Evolutionary conservation across 2,113 vertebrate species (phyloP), one percentile per base, ranked within the genome.

Genomic region (Scatophagus argus): DNA sequence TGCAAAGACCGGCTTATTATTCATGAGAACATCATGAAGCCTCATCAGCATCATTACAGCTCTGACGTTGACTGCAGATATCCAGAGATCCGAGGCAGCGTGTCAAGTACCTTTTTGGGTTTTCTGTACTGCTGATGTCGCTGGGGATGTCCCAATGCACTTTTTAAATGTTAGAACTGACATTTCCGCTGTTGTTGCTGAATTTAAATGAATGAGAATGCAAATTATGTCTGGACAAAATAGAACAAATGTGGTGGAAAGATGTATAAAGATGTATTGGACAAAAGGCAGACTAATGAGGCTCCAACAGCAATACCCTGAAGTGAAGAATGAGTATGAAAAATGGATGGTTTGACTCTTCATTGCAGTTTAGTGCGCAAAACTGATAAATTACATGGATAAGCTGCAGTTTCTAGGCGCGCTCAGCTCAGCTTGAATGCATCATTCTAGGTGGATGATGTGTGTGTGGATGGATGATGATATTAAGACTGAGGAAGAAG

Each of bases 371-470:
- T 31, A 79, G 54, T 31, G 41, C 39, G 60, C n/a, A 72, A 32
- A 38, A 59, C 41, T 72, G 79, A 79, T 82, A 29, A 74, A 85
- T 82, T 13, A 60, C 31, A 74, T 13, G 55, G 19, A 41, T 29
- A 43, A 77, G 31, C 56, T 59, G 74, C 38, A 81, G 59, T 70
- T 74, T 69, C 59, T 85, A 17, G 39, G 64, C 23, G 36, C 17
- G 49, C 61, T 67, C 36, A 56, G 77, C 61, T 77, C 61, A 49
- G 61, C 54, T 80, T 77, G 38, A 81, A 66, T 68, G 29, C 52
- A 68, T 66, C 51, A 84, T 63, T 74, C 52, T 46, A 47, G 36
- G 39, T 36, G 61, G 46, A 61, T 51, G 29, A 55, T 74, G 31
- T 13, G 34, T 47, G 32, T 29, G 16, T 38, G 54, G 8, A 61